Conservation (phyloP, 2,888 invertebrate genomes). For the Odiellus spinosus region DNA sequence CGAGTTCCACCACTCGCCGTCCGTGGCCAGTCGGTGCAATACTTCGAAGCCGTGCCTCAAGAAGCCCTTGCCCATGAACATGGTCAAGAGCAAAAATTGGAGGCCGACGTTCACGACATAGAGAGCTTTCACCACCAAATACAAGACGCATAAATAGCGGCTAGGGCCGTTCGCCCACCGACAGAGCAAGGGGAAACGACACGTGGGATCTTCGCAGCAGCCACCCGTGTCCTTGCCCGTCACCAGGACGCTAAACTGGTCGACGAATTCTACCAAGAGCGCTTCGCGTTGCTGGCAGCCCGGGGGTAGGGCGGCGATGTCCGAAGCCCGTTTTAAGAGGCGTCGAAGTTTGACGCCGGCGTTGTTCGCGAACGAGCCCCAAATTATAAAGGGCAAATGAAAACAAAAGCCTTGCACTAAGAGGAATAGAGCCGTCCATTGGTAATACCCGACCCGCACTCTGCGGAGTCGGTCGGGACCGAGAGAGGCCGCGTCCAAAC, state of each 20-base stretch:
- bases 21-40: constrained; percentile 22
- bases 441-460: constrained; percentile 26
- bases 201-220: constrained; percentile 23
- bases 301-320: constrained; percentile 24
- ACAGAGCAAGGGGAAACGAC: constrained; percentile 14
- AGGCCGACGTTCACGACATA: constrained; percentile 30
- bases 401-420: constrained; percentile 30
- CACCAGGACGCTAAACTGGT: constrained; percentile 26
- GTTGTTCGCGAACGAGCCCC: constrained; percentile 27
- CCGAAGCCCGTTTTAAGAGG: constrained; percentile 24
- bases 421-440: constrained; percentile 28
- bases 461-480: constrained; percentile 20
- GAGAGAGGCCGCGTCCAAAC: constrained; percentile 19
- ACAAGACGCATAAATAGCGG: constrained; percentile 26
- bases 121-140: constrained; percentile 29
- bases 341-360: constrained; percentile 25
- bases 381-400: constrained; percentile 31
- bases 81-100: constrained; percentile 29
- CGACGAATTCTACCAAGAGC: constrained; percentile 24
- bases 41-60: constrained; percentile 25
- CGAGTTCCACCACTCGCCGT: constrained; percentile 29
- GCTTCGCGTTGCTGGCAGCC: constrained; percentile 26
- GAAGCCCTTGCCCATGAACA: constrained; percentile 28
- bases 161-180: constrained; percentile 22
- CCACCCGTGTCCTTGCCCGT: constrained; percentile 22